Percentiles rank a stretch among this genome's conserved stretches.
Evolutionary conservation across 2,113 vertebrate genomes (phyloP).

Genomic region (Hipposideros armiger): DNA sequence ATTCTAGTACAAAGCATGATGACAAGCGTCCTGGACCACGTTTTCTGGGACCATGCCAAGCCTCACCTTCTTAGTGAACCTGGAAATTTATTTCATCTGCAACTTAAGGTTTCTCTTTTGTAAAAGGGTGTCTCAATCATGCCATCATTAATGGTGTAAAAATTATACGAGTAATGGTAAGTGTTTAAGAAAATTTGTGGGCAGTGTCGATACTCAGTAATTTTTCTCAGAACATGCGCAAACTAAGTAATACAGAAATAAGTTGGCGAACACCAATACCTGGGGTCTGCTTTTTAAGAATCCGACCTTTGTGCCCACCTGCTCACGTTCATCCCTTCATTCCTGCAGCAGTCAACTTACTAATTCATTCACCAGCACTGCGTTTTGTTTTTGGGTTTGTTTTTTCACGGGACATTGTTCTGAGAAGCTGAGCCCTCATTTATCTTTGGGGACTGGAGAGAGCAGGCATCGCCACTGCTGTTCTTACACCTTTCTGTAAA

Average conservation of each 20-base stretch:
- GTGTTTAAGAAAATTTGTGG: not conserved
- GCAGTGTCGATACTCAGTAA: too few species aligned
- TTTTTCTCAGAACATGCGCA: not conserved
- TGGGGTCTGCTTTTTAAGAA: not conserved
- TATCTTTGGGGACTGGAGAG: not conserved
- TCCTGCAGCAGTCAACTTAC: accelerated
- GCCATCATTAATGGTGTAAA: not conserved
- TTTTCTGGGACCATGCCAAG: accelerated
- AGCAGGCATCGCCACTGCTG: not conserved
- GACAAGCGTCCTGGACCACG: too few species aligned
- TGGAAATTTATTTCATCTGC: not conserved
- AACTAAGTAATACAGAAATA: not conserved
- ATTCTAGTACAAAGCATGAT: not conserved
- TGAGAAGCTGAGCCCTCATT: not conserved
- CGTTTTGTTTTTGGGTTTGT: not conserved
- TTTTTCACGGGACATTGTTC: not conserved
- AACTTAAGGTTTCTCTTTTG: not conserved
- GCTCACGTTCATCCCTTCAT: not conserved
- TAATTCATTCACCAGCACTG: not conserved
- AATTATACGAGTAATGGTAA: not conserved
- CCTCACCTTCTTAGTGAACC: not conserved
- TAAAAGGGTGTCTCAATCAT: not conserved
- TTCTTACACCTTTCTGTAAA: not conserved
- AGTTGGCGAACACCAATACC: not conserved
- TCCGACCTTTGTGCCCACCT: too few species aligned